Evolutionary conservation across 2,113 vertebrate genomes (phyloP), one percentile per base, ranked within the genome.

Genomic region (Dasyprocta punctata): DNA sequence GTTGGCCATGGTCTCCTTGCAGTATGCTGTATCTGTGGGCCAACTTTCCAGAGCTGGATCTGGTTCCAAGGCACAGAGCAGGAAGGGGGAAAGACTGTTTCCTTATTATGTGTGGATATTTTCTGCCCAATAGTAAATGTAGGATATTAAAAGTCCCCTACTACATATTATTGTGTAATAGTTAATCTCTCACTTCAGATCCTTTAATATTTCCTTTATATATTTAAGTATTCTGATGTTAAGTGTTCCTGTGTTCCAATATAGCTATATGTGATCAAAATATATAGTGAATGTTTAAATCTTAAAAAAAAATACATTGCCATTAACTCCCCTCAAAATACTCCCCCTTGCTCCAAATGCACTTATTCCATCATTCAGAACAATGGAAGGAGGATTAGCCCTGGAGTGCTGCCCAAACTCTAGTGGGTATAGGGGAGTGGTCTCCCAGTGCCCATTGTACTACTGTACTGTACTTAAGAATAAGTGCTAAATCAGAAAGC

Each of bases 401-500:
- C 73, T 77, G 73, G 73, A 77, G 44, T 77, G 73, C 73, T 77
- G 26, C 41, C 41, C 28, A 28, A 30, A 30, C 73, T 30, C 73
- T 30, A 77, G 73, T 30, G 26, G 26, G 13, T 77, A 3, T 47
- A 77, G 13, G 26, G 41, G 41, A 77, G 26, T 77, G 44, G 73
- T 47, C 26, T 77, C 41, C 73, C 13, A 77, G 41, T 13, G 13
- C 41, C 10, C 6, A 47, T 47, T 47, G 26, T 49, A 77, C 44
- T 47, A 75, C 36, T 71, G 67, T 71, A 38, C 67, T 71, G 19
- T 71, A 71, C 12, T 75, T 67, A 97, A 97, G 97, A 36, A 89
- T 97, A 52, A 96, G 91, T 54, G 28, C 54, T 44, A 96, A 98
- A 78, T 94, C 98, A 56, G 19, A 28, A 10, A 26, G 60, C 97